Evolutionary conservation across 2,797 vertebrate species (phyloP).

Genomic region (Spea hammondii): DNA sequence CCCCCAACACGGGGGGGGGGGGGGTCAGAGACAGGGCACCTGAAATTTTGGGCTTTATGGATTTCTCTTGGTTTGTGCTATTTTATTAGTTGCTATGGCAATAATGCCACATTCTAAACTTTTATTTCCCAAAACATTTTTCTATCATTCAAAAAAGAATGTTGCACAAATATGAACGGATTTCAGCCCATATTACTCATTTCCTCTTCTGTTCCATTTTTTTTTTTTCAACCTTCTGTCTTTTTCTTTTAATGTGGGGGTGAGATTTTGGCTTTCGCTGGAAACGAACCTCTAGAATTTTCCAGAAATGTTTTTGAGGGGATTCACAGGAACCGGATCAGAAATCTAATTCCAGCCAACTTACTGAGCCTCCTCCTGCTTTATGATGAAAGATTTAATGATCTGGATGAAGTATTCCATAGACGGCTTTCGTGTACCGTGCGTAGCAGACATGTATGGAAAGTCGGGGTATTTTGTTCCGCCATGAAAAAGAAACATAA

Average conservation of each 20-base stretch:
- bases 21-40: too few relatives aligned
- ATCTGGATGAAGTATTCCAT: conserved; percentile 51
- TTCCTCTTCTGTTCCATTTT: not conserved
- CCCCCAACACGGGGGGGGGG: too few relatives aligned
- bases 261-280: conserved; percentile 14
- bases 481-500: not conserved
- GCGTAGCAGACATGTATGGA: conserved; percentile 38
- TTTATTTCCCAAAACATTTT: too few relatives aligned
- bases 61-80: too few relatives aligned
- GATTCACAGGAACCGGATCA: conserved; percentile 60
- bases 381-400: conserved; percentile 57
- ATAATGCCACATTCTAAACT: too few relatives aligned
- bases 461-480: conserved; percentile 23
- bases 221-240: too few relatives aligned
- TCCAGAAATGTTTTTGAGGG: conserved; percentile 58
- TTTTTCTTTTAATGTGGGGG: not conserved
- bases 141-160: too few relatives aligned
- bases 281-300: conserved; percentile 56
- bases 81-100: too few relatives aligned
- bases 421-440: conserved; percentile 36
- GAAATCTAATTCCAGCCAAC: conserved; percentile 58
- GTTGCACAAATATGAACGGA: too few relatives aligned
- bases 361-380: conserved; percentile 61
- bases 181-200: conserved; percentile 9
- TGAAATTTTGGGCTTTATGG: too few relatives aligned